Base-by-base conservation (phyloP, 2,113 vertebrate genomes). In the Camelus bactrianus region DNA sequence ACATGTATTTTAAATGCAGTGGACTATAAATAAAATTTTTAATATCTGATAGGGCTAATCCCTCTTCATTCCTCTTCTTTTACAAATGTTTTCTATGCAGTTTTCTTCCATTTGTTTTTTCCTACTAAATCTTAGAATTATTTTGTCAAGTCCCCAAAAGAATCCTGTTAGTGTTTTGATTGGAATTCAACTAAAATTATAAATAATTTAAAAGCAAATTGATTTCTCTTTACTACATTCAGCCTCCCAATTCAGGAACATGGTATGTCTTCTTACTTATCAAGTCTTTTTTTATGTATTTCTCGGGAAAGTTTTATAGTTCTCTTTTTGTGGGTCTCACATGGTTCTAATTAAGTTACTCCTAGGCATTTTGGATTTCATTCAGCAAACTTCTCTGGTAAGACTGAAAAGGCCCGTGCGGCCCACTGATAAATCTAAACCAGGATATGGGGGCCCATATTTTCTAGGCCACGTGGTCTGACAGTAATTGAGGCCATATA, bases 311-410 rank as follows among this genome's bases (percentile, higher is more conserved):
- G 3, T 93, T 81, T 91, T 94, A 91, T 72, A 73, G 82, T 76
- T 76, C 32, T 91, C 14, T 81, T 94, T 94, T 76, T 85, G 6
- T 94, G 60, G 52, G 24, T 76, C 75, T 95, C 86, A 54, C 17
- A 67, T 91, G 77, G 46, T 91, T 97, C 89, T 93, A 88, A 94
- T 97, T 91, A 91, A 48, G 79, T 89, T 85, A 95, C 30, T 86
- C 24, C 17, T 88, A 93, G 56, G 26, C 48, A 96, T 86, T 95
- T 94, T 96, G 81, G 16, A 96, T 81, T 93, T 88, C 65, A 85
- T 81, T 97, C 82, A 93, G 76, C 82, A 95, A 91, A 88, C 64
- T 80, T 69, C n/a, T 92, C 64, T 42, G 28, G 15, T 94, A 46
- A 80, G 72, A 81, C 64, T 91, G 52, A 93, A 54, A 88, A 62